A percentile compares a stretch with the other conserved stretches of the same genome.
Evolutionary conservation across 2,113 vertebrate genomes (phyloP).

Genomic region (Siphamia tubifer): DNA sequence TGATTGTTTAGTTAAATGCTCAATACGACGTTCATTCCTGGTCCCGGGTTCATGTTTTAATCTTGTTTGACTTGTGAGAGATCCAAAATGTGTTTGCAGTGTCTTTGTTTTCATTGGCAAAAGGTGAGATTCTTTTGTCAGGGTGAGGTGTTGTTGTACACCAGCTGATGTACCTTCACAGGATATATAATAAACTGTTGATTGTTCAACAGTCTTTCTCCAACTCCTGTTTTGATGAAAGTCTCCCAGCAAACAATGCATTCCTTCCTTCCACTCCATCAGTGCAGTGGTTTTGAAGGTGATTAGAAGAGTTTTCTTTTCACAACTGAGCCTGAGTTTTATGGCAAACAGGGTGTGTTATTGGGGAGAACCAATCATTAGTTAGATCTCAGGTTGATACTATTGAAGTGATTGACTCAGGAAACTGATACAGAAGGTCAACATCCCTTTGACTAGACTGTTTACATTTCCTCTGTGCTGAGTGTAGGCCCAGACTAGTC

Average conservation of each 20-base stretch:
- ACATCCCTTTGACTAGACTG: slow-evolving; percentile 56
- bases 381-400: slow-evolving; percentile 53
- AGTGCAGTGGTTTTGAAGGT: slow-evolving; percentile 25
- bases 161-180: slow-evolving; percentile 1
- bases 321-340: slow-evolving; percentile 2
- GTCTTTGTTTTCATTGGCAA: slow-evolving; percentile 55
- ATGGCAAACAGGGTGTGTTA: slow-evolving; percentile 49
- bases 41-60: slow-evolving; percentile 30
- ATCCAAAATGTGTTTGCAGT: slow-evolving; percentile 40
- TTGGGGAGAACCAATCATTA: slow-evolving; percentile 25
- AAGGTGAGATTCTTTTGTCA: slow-evolving; percentile 17
- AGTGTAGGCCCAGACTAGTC: slow-evolving; percentile 8
- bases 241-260: slow-evolving; percentile 45
- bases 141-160: slow-evolving; percentile 36
- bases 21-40: slow-evolving; percentile 10
- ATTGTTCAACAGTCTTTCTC: slow-evolving; percentile 37
- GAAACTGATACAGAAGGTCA: slow-evolving; percentile 67
- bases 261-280: slow-evolving; percentile 31
- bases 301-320: slow-evolving; percentile 34
- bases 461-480: slow-evolving; percentile 62
- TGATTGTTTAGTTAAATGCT: slow-evolving; percentile 18
- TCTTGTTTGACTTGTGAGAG: slow-evolving; percentile 48
- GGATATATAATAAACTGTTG: slow-evolving; percentile 31
- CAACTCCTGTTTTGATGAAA: slow-evolving; percentile 36
- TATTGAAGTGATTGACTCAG: slow-evolving; percentile 62